Conservation (phyloP, 2,113 vertebrate genomes). For the Lepisosteus osseus region DNA sequence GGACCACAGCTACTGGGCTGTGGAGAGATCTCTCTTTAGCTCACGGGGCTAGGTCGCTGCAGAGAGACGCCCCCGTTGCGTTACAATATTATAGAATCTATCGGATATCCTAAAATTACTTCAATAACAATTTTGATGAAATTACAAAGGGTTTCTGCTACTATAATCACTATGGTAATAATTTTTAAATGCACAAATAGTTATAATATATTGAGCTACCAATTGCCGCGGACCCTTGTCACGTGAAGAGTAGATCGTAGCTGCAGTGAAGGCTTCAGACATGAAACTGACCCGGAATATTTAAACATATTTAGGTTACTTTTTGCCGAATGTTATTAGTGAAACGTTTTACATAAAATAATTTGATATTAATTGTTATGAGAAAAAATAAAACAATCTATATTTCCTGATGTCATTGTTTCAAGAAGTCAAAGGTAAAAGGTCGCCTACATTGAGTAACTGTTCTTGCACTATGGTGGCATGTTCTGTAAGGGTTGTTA, state of each 20-base stretch:
- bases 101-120: too few species aligned
- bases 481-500: not conserved
- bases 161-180: too few species aligned
- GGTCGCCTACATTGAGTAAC: not conserved
- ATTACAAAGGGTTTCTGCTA: too few species aligned
- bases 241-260: conserved; percentile 1
- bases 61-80: too few species aligned
- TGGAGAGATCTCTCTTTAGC: too few species aligned
- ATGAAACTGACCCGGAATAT: not conserved
- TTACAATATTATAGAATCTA: too few species aligned
- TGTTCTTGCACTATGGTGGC: not conserved
- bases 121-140: too few species aligned
- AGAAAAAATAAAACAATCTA: not conserved
- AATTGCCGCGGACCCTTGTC: not conserved
- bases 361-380: not conserved
- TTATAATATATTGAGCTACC: not conserved
- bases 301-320: not conserved
- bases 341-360: not conserved
- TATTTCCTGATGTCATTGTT: not conserved
- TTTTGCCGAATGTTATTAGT: not conserved
- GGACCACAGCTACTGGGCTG: too few species aligned
- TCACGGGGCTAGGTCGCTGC: too few species aligned
- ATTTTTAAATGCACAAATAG: too few species aligned
- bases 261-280: not conserved
- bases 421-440: not conserved